A percentile compares a stretch with the other conserved stretches of the same genome.
phyloP scores from a whole-genome alignment of 2,888 invertebrate genomes.

The Globia sparganii region DNA sequence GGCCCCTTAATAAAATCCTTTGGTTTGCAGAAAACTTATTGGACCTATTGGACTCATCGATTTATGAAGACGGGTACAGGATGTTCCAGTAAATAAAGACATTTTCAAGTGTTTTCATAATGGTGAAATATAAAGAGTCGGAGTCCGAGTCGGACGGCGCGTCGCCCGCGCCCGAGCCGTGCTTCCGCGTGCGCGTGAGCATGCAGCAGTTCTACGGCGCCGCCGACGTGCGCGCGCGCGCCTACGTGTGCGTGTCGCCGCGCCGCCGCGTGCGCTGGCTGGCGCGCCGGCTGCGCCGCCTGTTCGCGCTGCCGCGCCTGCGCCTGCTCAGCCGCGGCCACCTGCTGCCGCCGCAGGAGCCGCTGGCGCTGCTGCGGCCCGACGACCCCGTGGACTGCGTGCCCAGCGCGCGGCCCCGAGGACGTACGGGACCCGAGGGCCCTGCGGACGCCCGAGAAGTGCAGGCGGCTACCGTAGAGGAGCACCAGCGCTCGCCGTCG shows the following conservation, averaged over 20 bases:
- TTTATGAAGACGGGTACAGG: neutral
- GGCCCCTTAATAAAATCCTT: slow-evolving; percentile 6
- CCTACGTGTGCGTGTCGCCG: slow-evolving; percentile 61
- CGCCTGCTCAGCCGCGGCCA: slow-evolving; percentile 71
- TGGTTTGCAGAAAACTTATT: slow-evolving; percentile 12
- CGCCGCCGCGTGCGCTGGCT: slow-evolving; percentile 76
- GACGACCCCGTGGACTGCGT: slow-evolving; percentile 78
- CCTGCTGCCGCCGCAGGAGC: slow-evolving; percentile 80
- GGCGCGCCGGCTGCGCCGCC: slow-evolving; percentile 73
- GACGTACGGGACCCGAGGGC: neutral
- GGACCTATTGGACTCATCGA: neutral
- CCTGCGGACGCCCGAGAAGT: neutral
- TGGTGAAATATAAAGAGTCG: slow-evolving; percentile 46
- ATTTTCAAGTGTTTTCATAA: slow-evolving; percentile 2
- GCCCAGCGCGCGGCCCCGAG: neutral
- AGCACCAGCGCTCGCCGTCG: slow-evolving; percentile 9
- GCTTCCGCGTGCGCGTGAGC: slow-evolving; percentile 76
- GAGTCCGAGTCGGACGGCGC: slow-evolving; percentile 25
- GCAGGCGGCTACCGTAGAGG: neutral
- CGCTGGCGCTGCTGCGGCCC: slow-evolving; percentile 75
- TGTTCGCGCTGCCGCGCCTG: slow-evolving; percentile 71
- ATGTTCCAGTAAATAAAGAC: neutral
- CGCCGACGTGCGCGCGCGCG: slow-evolving; percentile 74
- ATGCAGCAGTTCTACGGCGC: slow-evolving; percentile 75
- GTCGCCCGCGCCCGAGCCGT: slow-evolving; percentile 25